These are phyloP conservation scores for Anomalospiza imberbis DNA, from an alignment of 2,797 vertebrate species.

Conservation along the genomic window DNA sequence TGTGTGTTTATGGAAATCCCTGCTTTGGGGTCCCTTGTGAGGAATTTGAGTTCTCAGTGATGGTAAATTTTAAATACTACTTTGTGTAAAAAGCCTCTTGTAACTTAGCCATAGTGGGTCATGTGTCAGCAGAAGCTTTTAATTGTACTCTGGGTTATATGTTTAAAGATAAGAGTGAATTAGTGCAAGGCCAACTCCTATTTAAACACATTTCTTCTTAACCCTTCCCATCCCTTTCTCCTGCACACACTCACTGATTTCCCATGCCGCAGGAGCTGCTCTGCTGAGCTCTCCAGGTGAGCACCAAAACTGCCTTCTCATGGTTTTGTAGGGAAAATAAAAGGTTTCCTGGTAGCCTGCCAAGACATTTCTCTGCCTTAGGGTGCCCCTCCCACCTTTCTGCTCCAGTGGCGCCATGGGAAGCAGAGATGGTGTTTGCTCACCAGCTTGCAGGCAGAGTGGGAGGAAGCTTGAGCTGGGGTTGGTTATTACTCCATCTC, in stretches of 20 bases:
- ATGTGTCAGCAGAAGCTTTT: constrained; percentile 10
- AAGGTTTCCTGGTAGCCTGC: background rate
- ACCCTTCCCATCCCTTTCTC: background rate
- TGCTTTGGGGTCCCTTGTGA: background rate
- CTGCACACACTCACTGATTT: background rate
- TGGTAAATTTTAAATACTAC: background rate
- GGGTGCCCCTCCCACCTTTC: background rate
- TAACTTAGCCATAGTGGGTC: background rate
- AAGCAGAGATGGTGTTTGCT: background rate
- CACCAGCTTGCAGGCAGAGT: background rate
- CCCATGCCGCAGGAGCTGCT: fast-evolving
- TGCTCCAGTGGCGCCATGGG: fast-evolving
- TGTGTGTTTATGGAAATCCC: background rate
- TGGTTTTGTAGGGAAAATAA: background rate
- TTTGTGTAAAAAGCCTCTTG: constrained; percentile 13
- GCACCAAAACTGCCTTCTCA: background rate
- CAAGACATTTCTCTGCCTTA: background rate
- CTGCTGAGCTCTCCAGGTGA: background rate
- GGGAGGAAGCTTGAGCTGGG: background rate
- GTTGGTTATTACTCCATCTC: background rate
- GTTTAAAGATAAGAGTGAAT: constrained; percentile 24
- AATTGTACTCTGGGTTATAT: background rate
- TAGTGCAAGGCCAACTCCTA: background rate
- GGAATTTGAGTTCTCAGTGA: background rate
- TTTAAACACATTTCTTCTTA: background rate